A percentile compares a stretch with the other conserved stretches of the same genome.
Conservation (phyloP, 1,140 invertebrate species). For the Saccostrea echinata region DNA sequence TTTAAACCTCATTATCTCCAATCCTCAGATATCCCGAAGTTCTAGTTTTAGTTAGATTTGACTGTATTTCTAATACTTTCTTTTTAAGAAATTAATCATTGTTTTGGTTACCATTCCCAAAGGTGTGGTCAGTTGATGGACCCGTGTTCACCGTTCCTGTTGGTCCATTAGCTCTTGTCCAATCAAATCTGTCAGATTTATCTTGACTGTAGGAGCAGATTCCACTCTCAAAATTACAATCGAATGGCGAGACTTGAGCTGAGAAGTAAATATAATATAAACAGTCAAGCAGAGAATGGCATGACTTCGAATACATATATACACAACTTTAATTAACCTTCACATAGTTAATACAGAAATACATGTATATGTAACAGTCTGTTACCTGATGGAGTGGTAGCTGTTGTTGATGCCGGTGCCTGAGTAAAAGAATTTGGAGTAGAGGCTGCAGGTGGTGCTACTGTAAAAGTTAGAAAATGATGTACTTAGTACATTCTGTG, state of each 20-base stretch:
- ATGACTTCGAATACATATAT: too few relatives aligned
- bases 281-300: not conserved
- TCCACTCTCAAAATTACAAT: constrained; percentile 71
- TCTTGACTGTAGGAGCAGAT: constrained; percentile 82
- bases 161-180: constrained; percentile 84
- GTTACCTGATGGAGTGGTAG: not conserved
- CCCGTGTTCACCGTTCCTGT: constrained; percentile 85
- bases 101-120: constrained; percentile 66
- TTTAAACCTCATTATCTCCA: too few relatives aligned
- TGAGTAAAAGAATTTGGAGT: not conserved
- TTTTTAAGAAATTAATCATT: not conserved
- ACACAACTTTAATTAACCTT: too few relatives aligned
- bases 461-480: not conserved
- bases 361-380: not conserved
- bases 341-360: too few relatives aligned
- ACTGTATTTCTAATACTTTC: too few relatives aligned
- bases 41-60: too few relatives aligned
- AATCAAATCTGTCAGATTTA: constrained; percentile 86
- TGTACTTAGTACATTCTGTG: not conserved
- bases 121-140: constrained; percentile 87
- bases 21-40: too few relatives aligned
- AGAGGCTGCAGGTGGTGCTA: not conserved
- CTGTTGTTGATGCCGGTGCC: not conserved
- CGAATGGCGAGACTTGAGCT: constrained; percentile 52
- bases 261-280: not conserved